Conservation (phyloP, 2,888 invertebrate species). For the Seira ritae region DNA sequence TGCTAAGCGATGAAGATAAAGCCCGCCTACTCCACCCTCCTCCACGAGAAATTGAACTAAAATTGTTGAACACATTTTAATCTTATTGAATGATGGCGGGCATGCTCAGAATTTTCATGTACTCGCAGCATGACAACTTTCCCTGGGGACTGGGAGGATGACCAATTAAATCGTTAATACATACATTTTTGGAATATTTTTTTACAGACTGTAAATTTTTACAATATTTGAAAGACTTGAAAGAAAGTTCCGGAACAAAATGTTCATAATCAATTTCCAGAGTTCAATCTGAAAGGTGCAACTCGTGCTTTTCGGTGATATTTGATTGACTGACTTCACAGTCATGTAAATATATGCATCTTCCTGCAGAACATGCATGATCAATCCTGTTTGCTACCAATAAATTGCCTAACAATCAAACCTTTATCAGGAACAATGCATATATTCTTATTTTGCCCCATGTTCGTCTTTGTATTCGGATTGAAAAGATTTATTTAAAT, state of each 20-base stretch:
- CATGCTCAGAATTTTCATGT: neutral
- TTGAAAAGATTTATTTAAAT: neutral
- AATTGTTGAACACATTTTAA: neutral
- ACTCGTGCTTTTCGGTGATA: slow-evolving; percentile 17
- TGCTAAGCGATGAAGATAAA: neutral
- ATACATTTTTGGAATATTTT: neutral
- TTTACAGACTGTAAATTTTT: neutral
- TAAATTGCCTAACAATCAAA: neutral
- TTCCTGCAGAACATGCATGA: neutral
- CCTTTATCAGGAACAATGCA: neutral
- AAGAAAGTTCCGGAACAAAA: neutral
- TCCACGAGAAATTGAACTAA: neutral
- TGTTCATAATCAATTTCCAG: neutral
- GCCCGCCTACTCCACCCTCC: slow-evolving; percentile 21
- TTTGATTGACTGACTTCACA: slow-evolving; percentile 15
- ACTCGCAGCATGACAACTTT: neutral
- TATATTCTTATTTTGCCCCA: neutral
- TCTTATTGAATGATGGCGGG: slow-evolving; percentile 3
- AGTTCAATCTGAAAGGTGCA: slow-evolving; percentile 1
- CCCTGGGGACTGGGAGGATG: neutral
- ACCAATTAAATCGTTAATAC: neutral
- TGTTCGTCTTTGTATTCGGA: neutral
- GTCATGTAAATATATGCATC: neutral
- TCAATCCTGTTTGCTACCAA: neutral
- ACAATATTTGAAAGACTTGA: neutral